Base-by-base conservation (phyloP, 2,113 vertebrate genomes). In the Pomatostomus ruficeps region DNA sequence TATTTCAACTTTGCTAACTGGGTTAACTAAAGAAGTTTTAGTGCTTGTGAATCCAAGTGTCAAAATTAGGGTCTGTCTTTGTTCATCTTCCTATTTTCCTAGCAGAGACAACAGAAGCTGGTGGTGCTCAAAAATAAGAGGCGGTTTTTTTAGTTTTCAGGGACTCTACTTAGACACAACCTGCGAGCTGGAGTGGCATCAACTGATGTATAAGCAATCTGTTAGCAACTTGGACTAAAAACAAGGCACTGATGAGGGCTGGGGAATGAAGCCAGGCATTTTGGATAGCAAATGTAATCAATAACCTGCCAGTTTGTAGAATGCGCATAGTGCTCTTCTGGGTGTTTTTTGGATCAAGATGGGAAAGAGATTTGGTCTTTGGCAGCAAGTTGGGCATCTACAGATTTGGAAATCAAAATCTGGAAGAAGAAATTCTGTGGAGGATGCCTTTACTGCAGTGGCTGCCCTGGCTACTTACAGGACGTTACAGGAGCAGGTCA, bases 181-280 rank as follows among this genome's bases (percentile, higher is more conserved):
- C 45, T 92, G 54, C 57, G 84, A 42, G 35, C 61, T 93, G 87
- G 57, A 94, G 63, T 40, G n/a, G 59, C 58, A 80, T 80, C 86
- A 83, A 51, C 31, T 46, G 77, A 91, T 94, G 93, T 91, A 83
- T 92, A 95, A 94, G 89, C 91, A 92, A 71, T 52, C 66, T 89
- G 88, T 61, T 68, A 77, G 73, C 51, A 88, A 28, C 76, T 82
- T 88, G 91, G 87, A 87, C 79, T 58, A 36, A 85, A 93, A 93
- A 31, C 72, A 88, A 65, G 61, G 54, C 75, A 70, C 88, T 92
- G 93, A 85, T 83, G 55, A 87, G 40, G 24, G 35, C 5, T 88
- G 68, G 73, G 82, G 92, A 91, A 66, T 35, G 31, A 68, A 94
- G 93, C 93, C 92, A 97, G 76, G n/a, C n/a, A 55, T 80, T 94